Base-by-base conservation (phyloP, 2,888 invertebrate species). In the Leucozona laternaria region DNA sequence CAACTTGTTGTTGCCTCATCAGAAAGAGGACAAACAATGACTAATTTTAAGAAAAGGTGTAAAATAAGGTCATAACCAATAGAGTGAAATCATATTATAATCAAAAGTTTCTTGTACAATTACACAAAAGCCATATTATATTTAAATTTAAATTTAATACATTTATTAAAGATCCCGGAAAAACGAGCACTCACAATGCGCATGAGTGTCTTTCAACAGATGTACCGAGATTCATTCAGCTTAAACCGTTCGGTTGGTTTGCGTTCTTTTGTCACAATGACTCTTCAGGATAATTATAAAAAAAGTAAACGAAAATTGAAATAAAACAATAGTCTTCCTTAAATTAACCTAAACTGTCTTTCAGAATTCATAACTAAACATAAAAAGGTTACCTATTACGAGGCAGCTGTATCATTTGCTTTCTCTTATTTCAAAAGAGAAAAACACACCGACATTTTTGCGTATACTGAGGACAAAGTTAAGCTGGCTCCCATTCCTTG, bases 391-490 rank as follows among this genome's bases (percentile, higher is more conserved):
- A 81, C 66, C 8, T 92, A 90, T 83, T 80, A 90, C n/a, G 92
- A 92, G 43, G 91, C 91, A 2, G 88, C 91, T 8, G 73, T 91
- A 10, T 89, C 91, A 5, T 31, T 92, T 31, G 90, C 92, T 4
- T 91, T 92, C 80, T 90, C 91, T 8, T 92, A 90, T 60, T 92
- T 88, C 53, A 91, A 90, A 71, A 88, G 88, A 68, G 92, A 92
- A 72, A 78, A 82, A 37, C 72, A 88, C 37, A 89, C 86, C 17
- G 89, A 88, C 25, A 90, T 92, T 8, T 90, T 89, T 20, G 87
- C 89, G 31, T 92, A 90, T 90, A 79, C 80, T 17, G 89, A 89
- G 8, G 89, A 89, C 8, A 88, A 80, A 45, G 80, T 76, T 10
- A 86, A 78, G 60, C 70, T 92, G 3, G 88, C 88, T 8, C 37